phyloP scores from a whole-genome alignment of 2,113 vertebrate genomes.

The Henicopernis longicauda region DNA sequence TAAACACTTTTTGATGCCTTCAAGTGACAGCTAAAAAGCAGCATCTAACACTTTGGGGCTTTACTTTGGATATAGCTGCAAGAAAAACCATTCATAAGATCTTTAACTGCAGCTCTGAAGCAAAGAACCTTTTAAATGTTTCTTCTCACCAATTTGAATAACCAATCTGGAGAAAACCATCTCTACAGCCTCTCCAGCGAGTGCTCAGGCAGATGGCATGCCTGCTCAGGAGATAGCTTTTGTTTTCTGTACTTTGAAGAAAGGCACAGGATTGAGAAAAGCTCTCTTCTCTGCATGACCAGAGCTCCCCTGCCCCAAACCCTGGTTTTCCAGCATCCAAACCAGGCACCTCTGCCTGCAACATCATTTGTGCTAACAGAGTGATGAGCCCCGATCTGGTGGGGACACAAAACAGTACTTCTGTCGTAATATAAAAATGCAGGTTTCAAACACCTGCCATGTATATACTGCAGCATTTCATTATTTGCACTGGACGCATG shows the following conservation, averaged over 20 bases:
- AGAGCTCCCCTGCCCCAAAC: background rate
- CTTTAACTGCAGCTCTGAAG: background rate
- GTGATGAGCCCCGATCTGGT: rapidly evolving
- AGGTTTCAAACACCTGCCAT: background rate
- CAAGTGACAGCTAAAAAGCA: background rate
- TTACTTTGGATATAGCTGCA: background rate
- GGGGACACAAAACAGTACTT: background rate
- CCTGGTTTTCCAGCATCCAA: background rate
- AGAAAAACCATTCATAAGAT: background rate
- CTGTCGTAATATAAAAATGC: background rate
- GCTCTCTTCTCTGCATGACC: rapidly evolving
- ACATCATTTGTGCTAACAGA: background rate
- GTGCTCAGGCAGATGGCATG: background rate
- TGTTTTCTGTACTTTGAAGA: background rate
- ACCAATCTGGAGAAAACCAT: background rate
- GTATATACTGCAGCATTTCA: rapidly evolving
- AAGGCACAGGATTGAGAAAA: background rate
- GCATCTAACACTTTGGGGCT: background rate
- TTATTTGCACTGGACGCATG: background rate
- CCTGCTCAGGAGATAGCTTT: background rate
- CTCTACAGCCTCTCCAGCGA: background rate
- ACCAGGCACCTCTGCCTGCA: background rate
- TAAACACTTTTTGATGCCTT: background rate
- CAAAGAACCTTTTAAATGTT: background rate
- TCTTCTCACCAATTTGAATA: background rate